Evolutionary conservation across 2,888 invertebrate genomes (phyloP), one percentile per base, ranked within the genome.

Genomic region (Cryptus armator): DNA sequence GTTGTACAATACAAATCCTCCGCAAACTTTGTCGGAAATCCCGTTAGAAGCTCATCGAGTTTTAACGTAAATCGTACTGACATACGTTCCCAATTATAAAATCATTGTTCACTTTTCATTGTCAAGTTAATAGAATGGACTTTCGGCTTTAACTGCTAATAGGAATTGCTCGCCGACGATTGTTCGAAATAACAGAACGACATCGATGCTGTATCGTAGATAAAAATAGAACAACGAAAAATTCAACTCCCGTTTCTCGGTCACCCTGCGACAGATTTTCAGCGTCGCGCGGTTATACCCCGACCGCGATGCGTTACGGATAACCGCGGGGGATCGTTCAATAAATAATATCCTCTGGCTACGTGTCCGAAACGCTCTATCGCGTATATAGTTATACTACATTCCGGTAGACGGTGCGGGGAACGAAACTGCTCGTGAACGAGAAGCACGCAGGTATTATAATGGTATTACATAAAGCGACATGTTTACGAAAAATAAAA

Each of bases 241-340:
- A 62, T 48, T 44, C 12, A 43, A 66, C 46, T 14, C 6, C 6
- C 16, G 10, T 51, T 48, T 64, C 78, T n/a, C 72, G 48, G 43
- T 83, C 68, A 19, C 19, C 29, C 53, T 53, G 29, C 5, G 46
- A 32, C 67, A n/a, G 51, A 46, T 53, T 43, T 66, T 19, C 29
- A 56, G 37, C 14, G 16, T 62, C 62, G 44, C 48, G 74, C 56
- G 56, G 56, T 56, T 56, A 24, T 56, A 24, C 56, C 24, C 5
- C 74, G 62, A 79, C 74, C 78, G 44, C 68, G 51, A 62, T 66
- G 70, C 78, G 72, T 79, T 64, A 44, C 62, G 74, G 78, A 37
- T 68, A 64, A 79, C 83, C 74, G 70, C 74, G 46, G 19, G 51
- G 19, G 62, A 79, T 37, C 74, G 83, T 79, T 75, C 70, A 44